Conservation (phyloP, 2,888 invertebrate species). For the Clanis bilineata region DNA sequence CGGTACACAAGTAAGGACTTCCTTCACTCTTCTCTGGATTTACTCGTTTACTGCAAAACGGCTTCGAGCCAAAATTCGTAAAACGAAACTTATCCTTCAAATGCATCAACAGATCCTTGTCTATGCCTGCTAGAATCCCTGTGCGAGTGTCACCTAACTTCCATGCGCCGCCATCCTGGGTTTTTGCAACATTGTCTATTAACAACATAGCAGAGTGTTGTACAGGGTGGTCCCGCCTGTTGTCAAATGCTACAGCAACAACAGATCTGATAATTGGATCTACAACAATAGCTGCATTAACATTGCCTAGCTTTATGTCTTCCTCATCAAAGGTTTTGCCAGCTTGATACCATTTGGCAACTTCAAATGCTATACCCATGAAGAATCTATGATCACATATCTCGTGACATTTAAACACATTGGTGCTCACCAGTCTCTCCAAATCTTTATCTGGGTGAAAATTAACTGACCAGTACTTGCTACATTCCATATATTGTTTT, state of each 20-base stretch:
- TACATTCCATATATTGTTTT: slow-evolving; percentile 84
- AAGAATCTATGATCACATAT: slow-evolving; percentile 78
- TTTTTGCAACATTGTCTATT: slow-evolving; percentile 91
- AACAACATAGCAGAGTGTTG: slow-evolving; percentile 93
- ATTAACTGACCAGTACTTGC: slow-evolving; percentile 89
- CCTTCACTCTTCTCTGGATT: slow-evolving; percentile 36
- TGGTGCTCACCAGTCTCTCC: slow-evolving; percentile 85
- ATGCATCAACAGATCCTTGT: slow-evolving; percentile 53
- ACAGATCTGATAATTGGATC: slow-evolving; percentile 86
- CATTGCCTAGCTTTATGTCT: slow-evolving; percentile 31
- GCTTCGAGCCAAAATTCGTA: slow-evolving; percentile 73
- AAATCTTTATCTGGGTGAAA: slow-evolving; percentile 90
- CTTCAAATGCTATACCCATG: slow-evolving; percentile 82
- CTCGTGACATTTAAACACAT: slow-evolving; percentile 82
- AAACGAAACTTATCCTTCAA: slow-evolving; percentile 56
- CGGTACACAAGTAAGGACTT: slow-evolving; percentile 92
- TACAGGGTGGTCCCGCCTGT: slow-evolving; percentile 84
- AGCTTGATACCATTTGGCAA: slow-evolving; percentile 61
- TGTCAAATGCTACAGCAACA: slow-evolving; percentile 85
- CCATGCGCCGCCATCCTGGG: slow-evolving; percentile 92
- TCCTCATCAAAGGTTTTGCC: slow-evolving; percentile 21
- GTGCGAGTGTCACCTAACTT: slow-evolving; percentile 20
- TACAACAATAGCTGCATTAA: slow-evolving; percentile 83
- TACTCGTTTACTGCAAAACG: slow-evolving; percentile 54
- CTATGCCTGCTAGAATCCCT: slow-evolving; percentile 57